Conservation (phyloP, 2,113 vertebrate genomes). For the Eublepharis macularius region DNA sequence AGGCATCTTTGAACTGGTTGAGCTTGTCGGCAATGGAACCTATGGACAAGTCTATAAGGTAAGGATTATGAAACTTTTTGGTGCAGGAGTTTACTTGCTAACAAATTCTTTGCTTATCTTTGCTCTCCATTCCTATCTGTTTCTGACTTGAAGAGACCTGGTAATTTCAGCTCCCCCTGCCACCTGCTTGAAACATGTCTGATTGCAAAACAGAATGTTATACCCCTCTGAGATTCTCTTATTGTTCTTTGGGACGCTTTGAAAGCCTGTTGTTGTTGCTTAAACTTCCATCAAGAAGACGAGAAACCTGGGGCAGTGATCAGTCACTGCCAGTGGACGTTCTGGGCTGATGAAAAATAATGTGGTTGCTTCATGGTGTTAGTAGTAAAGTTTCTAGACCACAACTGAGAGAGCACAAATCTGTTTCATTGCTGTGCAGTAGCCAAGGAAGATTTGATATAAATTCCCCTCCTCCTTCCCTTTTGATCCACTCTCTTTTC, state of each 20-base stretch:
- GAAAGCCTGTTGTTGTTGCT: slow-evolving; percentile 31
- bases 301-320: not conserved
- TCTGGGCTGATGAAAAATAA: not conserved
- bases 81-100: not conserved
- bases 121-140: not conserved
- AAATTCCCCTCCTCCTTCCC: not conserved
- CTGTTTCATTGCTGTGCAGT: not conserved
- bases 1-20: slow-evolving; percentile 97
- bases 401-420: not conserved
- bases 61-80: slow-evolving; percentile 43
- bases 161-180: not conserved
- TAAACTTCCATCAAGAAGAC: not conserved
- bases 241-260: slow-evolving; percentile 28
- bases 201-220: not conserved
- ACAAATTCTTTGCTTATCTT: not conserved
- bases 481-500: not conserved
- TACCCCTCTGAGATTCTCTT: slow-evolving; percentile 2
- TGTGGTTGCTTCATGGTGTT: not conserved
- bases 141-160: slow-evolving; percentile 5
- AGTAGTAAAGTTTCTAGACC: not conserved
- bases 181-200: not conserved
- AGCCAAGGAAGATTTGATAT: not conserved
- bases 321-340: not conserved
- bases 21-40: slow-evolving; percentile 97
- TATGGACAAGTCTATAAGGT: slow-evolving; percentile 99